A percentile compares a stretch with the other conserved stretches of the same genome.
These are phyloP conservation scores for Pangasius larnaudii DNA, from an alignment of 2,797 vertebrate species.

Conservation along the genomic window DNA sequence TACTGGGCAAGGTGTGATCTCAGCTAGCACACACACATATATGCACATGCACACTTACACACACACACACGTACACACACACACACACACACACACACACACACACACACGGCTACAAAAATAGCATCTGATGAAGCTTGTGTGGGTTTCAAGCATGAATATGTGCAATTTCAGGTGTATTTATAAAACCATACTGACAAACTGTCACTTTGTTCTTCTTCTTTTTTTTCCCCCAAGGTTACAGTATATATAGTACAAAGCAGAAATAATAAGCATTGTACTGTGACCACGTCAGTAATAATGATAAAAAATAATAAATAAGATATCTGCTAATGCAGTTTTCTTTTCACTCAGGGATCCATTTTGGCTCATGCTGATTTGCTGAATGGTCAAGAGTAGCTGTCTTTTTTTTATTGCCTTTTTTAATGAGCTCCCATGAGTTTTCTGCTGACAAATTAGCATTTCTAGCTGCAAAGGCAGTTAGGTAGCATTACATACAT, in stretches of 20 bases:
- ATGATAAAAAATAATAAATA: neutral
- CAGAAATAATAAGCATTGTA: neutral
- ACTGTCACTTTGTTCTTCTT: neutral
- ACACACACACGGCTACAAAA: neutral
- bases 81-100: neutral
- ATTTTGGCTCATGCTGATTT: neutral
- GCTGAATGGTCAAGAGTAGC: neutral
- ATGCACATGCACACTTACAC: neutral
- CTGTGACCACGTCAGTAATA: neutral
- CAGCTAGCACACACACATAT: neutral
- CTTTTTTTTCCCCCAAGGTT: neutral
- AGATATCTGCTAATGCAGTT: neutral
- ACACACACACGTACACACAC: too few species aligned
- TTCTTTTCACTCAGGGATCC: neutral
- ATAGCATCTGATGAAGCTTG: neutral
- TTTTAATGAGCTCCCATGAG: neutral
- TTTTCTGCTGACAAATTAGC: neutral
- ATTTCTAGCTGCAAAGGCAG: neutral
- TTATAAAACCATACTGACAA: neutral
- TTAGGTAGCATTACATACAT: neutral
- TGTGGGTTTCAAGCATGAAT: neutral
- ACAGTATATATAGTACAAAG: neutral
- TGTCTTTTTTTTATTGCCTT: neutral
- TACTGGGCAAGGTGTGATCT: neutral
- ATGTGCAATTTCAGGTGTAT: neutral